phyloP scores from a whole-genome alignment of 2,113 vertebrate genomes.

The Tachuris rubrigastra region DNA sequence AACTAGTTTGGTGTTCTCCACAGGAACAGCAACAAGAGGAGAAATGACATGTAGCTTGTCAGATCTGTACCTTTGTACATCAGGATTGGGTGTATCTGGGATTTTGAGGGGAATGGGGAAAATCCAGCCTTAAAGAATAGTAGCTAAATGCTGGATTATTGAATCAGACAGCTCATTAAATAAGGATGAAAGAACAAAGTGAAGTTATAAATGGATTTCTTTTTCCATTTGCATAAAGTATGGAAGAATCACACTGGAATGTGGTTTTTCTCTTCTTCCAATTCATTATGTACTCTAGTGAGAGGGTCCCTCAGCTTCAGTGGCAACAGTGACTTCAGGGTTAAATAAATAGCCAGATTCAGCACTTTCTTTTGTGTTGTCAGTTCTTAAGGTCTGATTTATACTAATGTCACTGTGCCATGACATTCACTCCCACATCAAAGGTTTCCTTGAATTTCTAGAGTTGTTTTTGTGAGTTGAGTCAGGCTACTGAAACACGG shows the following conservation, averaged over 20 bases:
- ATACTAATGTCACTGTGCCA: background rate
- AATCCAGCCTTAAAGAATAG: background rate
- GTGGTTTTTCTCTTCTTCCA: background rate
- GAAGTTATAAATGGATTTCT: background rate
- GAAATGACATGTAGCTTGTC: background rate
- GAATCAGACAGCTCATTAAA: background rate
- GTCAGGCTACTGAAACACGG: background rate
- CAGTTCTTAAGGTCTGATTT: background rate
- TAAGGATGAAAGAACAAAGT: background rate
- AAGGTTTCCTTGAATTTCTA: background rate
- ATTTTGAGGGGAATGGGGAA: background rate
- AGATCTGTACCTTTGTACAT: too few relatives aligned
- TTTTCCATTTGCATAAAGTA: background rate
- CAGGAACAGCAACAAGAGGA: background rate
- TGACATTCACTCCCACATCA: background rate
- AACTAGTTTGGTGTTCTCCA: background rate
- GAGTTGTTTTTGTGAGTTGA: background rate
- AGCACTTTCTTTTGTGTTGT: background rate
- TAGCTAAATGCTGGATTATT: background rate
- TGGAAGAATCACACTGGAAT: background rate
- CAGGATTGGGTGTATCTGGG: background rate
- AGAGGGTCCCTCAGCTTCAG: background rate
- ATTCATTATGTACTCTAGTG: fast-evolving
- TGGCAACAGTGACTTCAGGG: background rate
- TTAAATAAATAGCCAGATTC: background rate